Evolutionary conservation across 2,113 vertebrate genomes (phyloP).

Genomic region (Notarius quadriscutis): DNA sequence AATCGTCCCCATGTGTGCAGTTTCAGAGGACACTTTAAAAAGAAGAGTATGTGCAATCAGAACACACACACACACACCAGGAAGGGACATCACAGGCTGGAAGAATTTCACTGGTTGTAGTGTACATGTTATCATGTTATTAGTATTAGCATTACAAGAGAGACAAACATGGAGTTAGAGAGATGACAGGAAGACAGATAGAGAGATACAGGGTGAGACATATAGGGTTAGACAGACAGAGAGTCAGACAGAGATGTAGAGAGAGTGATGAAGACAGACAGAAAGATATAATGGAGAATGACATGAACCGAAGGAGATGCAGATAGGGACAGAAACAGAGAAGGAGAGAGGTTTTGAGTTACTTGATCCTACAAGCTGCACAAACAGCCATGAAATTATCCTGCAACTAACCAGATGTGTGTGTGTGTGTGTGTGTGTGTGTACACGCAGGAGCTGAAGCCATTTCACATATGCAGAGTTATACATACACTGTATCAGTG

Average conservation of each 20-base stretch:
- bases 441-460: background rate
- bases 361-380: constrained; percentile 8
- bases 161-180: background rate
- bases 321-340: constrained; percentile 1
- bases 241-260: background rate
- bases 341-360: background rate
- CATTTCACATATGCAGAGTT: background rate
- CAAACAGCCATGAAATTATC: constrained; percentile 36
- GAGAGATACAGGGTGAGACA: background rate
- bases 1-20: constrained; percentile 13
- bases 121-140: background rate
- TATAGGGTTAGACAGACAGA: background rate
- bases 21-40: constrained; percentile 25
- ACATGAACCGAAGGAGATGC: background rate
- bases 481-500: background rate
- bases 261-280: background rate
- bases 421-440: background rate
- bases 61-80: background rate
- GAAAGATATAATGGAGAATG: too few relatives aligned
- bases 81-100: constrained; percentile 1
- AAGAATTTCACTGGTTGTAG: background rate
- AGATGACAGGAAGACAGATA: background rate
- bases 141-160: background rate
- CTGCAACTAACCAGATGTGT: constrained; percentile 20
- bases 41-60: constrained; percentile 2